These are phyloP conservation scores for Drosophila bifasciata DNA, from an alignment of 1,140 invertebrate species.

Conservation along the genomic window DNA sequence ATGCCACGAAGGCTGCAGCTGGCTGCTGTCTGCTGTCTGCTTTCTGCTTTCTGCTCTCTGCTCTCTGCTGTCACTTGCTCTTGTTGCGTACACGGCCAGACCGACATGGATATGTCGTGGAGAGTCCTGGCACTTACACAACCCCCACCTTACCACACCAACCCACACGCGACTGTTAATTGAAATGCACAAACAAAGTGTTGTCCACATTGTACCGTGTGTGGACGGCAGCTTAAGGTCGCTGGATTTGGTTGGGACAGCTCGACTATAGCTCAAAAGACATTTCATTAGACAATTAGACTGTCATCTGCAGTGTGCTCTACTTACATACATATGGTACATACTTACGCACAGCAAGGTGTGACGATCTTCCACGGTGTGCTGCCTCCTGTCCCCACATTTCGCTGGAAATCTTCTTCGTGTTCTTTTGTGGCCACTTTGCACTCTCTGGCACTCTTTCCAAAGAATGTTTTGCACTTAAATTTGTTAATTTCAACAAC, in stretches of 20 bases:
- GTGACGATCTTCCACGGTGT: too few species aligned
- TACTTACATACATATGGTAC: background rate
- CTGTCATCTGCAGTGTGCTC: constrained; percentile 60
- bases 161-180: constrained; percentile 48
- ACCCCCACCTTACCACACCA: too few species aligned
- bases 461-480: too few species aligned
- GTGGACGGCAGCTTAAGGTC: constrained; percentile 23
- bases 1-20: constrained; percentile 23
- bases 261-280: constrained; percentile 55
- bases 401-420: background rate
- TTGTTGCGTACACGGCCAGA: constrained; percentile 10
- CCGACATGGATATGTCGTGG: constrained; percentile 24
- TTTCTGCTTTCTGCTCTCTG: constrained; percentile 10
- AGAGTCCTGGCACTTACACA: constrained; percentile 9
- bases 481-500: too few species aligned
- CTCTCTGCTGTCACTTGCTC: constrained; percentile 37
- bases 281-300: constrained; percentile 76
- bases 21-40: background rate
- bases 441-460: too few species aligned
- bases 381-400: background rate
- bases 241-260: constrained; percentile 48
- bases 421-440: too few species aligned
- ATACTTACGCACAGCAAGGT: background rate
- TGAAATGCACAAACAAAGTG: constrained; percentile 41
- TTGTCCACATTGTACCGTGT: constrained; percentile 36